A percentile compares a stretch with the other conserved stretches of the same genome.
phyloP scores from a whole-genome alignment of 2,797 vertebrate species.

The Huso huso region DNA sequence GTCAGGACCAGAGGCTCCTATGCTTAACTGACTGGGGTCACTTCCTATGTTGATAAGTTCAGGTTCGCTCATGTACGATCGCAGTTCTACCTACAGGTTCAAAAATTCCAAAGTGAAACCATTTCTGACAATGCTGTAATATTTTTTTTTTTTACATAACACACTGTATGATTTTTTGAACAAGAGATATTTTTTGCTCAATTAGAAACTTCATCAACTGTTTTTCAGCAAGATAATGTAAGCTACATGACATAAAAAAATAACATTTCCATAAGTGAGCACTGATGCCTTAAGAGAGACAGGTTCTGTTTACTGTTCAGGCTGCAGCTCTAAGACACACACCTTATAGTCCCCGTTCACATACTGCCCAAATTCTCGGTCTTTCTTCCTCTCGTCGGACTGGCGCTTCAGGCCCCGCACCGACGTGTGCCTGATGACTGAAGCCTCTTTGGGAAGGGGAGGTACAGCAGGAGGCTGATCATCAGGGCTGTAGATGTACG shows the following conservation, averaged over 20 bases:
- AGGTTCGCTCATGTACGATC: slow-evolving; percentile 87
- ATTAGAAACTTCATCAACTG: too few relatives aligned
- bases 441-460: slow-evolving; percentile 83
- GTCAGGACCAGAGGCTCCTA: slow-evolving; percentile 51
- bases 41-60: slow-evolving; percentile 71
- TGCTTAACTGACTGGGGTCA: slow-evolving; percentile 49
- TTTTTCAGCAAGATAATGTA: too few relatives aligned
- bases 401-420: slow-evolving; percentile 93
- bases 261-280: too few relatives aligned
- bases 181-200: too few relatives aligned
- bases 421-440: slow-evolving; percentile 87
- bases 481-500: slow-evolving; percentile 89
- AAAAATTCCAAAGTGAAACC: slow-evolving; percentile 8
- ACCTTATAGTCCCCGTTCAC: slow-evolving; percentile 87
- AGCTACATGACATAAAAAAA: too few relatives aligned
- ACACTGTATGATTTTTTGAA: too few relatives aligned
- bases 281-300: too few relatives aligned
- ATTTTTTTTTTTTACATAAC: too few relatives aligned
- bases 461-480: slow-evolving; percentile 86
- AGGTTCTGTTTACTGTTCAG: too few relatives aligned
- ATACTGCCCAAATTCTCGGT: slow-evolving; percentile 82
- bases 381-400: slow-evolving; percentile 92
- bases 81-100: slow-evolving; percentile 71
- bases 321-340: slow-evolving; percentile 4
- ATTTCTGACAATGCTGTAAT: too few relatives aligned